These are phyloP conservation scores for Chelonoidis abingdonii DNA, from an alignment of 2,113 vertebrate genomes.

Conservation along the genomic window DNA sequence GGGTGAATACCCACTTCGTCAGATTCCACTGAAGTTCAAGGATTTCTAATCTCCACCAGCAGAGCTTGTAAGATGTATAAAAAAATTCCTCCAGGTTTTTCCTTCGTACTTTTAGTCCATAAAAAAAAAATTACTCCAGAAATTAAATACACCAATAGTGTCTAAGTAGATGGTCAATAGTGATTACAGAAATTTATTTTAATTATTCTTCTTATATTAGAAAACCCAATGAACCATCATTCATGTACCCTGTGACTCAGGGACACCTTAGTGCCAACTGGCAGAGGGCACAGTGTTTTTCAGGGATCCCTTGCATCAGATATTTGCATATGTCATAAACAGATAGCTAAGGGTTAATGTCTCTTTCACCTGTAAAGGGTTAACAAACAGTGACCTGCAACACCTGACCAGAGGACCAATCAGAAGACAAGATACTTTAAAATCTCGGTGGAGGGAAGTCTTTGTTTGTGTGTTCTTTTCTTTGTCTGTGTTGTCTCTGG, in stretches of 20 bases:
- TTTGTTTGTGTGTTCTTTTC: too few relatives aligned
- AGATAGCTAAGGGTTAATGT: too few relatives aligned
- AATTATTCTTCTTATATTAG: background rate
- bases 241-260: background rate
- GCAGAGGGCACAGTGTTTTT: background rate
- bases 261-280: background rate
- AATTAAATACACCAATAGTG: background rate
- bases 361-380: too few relatives aligned
- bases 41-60: background rate
- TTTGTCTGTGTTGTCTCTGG: too few relatives aligned
- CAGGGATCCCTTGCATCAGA: background rate
- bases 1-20: too few relatives aligned
- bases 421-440: too few relatives aligned
- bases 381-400: too few relatives aligned
- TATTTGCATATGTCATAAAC: background rate
- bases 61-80: background rate
- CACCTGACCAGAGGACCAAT: too few relatives aligned
- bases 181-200: background rate
- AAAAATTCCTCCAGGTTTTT: background rate
- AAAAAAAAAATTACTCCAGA: background rate
- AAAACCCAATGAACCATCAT: background rate
- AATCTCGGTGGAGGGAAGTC: too few relatives aligned
- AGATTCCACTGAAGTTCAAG: background rate
- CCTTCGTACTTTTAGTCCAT: background rate
- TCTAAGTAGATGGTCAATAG: background rate